phyloP scores from a whole-genome alignment of 2,888 invertebrate species.

The Tenthredo notha region DNA sequence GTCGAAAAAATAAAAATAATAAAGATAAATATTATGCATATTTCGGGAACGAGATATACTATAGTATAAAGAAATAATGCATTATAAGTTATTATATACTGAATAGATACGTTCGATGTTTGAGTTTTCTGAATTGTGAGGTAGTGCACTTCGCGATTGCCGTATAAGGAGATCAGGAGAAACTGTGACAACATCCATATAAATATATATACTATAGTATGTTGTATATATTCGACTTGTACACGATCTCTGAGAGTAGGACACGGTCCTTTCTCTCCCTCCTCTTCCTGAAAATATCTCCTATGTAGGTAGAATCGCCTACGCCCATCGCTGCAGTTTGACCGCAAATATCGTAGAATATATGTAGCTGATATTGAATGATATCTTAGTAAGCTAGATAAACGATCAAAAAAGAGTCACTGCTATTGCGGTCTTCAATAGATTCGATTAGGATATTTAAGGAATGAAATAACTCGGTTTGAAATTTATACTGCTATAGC shows the following conservation, averaged over 20 bases:
- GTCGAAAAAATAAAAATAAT: neutral
- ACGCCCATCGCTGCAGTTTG: slow-evolving; percentile 27
- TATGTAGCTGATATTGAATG: neutral
- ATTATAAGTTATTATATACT: no score
- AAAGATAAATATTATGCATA: neutral
- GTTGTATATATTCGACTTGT: slow-evolving; percentile 13
- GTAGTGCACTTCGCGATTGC: slow-evolving; percentile 30
- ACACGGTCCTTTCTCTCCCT: slow-evolving; percentile 36
- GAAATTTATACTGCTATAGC: no score
- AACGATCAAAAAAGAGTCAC: neutral
- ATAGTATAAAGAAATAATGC: neutral
- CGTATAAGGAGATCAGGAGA: slow-evolving; percentile 58
- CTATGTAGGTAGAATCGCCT: slow-evolving; percentile 44
- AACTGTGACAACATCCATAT: slow-evolving; percentile 54
- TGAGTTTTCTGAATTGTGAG: slow-evolving; percentile 33
- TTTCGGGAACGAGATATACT: neutral
- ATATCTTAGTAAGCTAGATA: neutral
- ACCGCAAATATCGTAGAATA: neutral
- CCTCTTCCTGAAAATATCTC: neutral
- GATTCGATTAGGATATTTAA: no score
- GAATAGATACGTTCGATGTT: no score
- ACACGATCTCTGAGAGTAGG: slow-evolving; percentile 53
- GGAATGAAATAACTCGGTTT: no score
- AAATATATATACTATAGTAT: slow-evolving; percentile 14
- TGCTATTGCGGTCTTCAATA: no score